Percentiles rank a stretch among this genome's conserved stretches.
phyloP scores from a whole-genome alignment of 35 echinoderm and acorn worm genomes.

The Strongylocentrotus purpuratus region DNA sequence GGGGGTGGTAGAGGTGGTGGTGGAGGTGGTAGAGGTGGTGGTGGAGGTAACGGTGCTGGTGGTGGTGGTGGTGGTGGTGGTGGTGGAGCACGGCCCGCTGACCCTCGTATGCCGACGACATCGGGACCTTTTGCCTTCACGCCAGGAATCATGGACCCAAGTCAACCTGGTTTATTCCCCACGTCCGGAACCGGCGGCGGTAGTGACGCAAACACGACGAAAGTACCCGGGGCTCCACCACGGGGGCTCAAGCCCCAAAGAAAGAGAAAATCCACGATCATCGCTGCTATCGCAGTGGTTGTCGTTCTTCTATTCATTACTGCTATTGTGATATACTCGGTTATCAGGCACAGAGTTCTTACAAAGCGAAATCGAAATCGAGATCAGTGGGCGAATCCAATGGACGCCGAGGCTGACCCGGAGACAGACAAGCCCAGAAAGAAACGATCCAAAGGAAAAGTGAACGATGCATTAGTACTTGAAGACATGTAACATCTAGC shows the following conservation, averaged over 20 bases:
- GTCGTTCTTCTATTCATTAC: background rate
- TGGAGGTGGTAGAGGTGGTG: background rate
- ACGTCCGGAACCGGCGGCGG: background rate
- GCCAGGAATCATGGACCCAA: background rate
- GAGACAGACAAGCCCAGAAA: slow-evolving; percentile 8
- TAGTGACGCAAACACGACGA: background rate
- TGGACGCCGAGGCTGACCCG: background rate
- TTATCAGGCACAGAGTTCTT: background rate
- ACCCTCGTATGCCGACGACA: background rate
- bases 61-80: background rate
- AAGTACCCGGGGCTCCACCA: background rate
- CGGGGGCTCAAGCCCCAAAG: too few species aligned
- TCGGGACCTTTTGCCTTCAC: background rate
- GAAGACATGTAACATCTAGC: slow-evolving; percentile 31
- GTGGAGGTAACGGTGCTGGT: background rate
- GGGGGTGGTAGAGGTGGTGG: background rate
- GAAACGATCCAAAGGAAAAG: background rate
- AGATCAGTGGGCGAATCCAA: background rate
- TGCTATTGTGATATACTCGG: slow-evolving; percentile 9
- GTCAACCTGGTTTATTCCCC: background rate
- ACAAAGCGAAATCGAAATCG: slow-evolving; percentile 35
- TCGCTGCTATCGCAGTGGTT: background rate
- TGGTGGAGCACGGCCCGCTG: background rate
- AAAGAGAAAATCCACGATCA: background rate
- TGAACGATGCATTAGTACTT: slow-evolving; percentile 28